These are phyloP conservation scores for Phyllotreta cruciferae DNA, from an alignment of 2,888 invertebrate species.

Conservation along the genomic window DNA sequence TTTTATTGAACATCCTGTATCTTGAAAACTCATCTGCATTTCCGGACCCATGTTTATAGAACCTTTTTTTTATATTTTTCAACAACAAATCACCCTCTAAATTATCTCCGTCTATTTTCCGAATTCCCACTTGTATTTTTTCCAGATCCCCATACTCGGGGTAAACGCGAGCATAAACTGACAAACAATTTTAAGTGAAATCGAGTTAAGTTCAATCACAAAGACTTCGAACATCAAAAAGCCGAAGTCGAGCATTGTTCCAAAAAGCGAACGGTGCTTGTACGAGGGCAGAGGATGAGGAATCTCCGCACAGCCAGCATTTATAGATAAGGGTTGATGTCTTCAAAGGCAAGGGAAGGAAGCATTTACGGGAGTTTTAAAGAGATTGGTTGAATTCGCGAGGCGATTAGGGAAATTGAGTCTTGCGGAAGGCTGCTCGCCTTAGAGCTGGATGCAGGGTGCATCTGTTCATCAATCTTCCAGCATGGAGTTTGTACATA, in stretches of 20 bases:
- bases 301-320: constrained; percentile 28
- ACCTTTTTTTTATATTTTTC: no score
- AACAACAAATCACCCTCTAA: no score
- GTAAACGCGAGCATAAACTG: constrained; percentile 42
- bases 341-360: constrained; percentile 30
- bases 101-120: no score
- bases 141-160: no score
- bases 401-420: constrained; percentile 27
- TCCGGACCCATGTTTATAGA: no score
- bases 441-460: not conserved
- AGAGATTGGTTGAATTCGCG: constrained; percentile 20
- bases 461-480: not conserved
- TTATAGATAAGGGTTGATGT: constrained; percentile 30
- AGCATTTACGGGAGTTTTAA: constrained; percentile 22
- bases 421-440: constrained; percentile 14
- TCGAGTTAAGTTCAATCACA: constrained; percentile 49
- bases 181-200: constrained; percentile 43
- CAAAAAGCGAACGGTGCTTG: constrained; percentile 39
- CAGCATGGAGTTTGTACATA: not conserved
- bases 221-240: constrained; percentile 53
- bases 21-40: no score
- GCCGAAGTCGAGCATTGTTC: constrained; percentile 48
- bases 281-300: constrained; percentile 17
- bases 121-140: no score
- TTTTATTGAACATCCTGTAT: no score